Evolutionary conservation across 2,113 vertebrate genomes (phyloP), one percentile per base, ranked within the genome.

Genomic region (Poeciliopsis retropinna): DNA sequence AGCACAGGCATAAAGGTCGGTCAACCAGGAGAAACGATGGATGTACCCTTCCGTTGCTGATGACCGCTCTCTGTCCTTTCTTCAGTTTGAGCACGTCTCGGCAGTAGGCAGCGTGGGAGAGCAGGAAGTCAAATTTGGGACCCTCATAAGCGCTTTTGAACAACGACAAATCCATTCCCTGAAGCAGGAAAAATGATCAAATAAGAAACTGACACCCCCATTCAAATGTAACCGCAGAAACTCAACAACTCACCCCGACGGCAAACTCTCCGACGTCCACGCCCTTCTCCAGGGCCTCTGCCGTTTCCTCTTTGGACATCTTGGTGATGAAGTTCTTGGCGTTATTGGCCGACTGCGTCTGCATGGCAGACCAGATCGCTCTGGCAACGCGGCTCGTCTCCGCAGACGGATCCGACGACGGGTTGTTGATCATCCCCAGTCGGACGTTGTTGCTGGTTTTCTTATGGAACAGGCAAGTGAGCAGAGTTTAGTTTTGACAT

Each of bases 251-350:
- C 92, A 99, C 98, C 95, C 97, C 97, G 2, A 99, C 98, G 15
- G 97, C 95, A 64, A 99, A 98, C 30, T 96, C 95, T 0, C 78
- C 61, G 0, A 97, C 85, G 73, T 96, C 92, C 0, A 85, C 83
- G 70, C 97, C 97, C 2, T 85, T 87, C 5, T 95, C 92, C 86
- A 99, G 73, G 0, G 95, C 95, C 0, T 91, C 81, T 1, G 95
- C 96, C 0, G 92, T 96, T 78, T 98, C 97, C 67, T 98, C 96
- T 85, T 99, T 99, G 14, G 94, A 89, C 94, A 99, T 90, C 91
- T 99, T 99, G 82, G 97, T 98, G 93, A 99, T 97, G 91, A 99
- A 99, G 89, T 99, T 99, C 93, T 99, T 99, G 83, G 98, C 98
- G 22, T 96, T 96, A 84, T 95, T 99, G 64, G 97, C 96, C 0